phyloP scores from a whole-genome alignment of 2,113 vertebrate genomes.

The Bujurquina vittata region DNA sequence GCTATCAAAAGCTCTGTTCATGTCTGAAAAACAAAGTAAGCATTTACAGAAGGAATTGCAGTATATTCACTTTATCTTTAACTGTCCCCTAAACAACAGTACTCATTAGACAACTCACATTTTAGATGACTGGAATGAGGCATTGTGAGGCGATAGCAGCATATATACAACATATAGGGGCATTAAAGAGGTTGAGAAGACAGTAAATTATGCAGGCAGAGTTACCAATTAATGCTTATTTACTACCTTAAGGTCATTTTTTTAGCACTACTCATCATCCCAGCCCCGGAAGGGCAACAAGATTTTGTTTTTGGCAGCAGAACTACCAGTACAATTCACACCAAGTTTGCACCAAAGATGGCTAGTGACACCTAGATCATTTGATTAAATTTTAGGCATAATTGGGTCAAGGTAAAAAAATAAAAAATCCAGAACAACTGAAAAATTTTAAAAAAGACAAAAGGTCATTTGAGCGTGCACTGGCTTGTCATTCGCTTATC shows the following conservation, averaged over 20 bases:
- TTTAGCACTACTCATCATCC: not conserved
- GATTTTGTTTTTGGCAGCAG: too few relatives aligned
- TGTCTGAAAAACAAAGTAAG: conserved; percentile 47
- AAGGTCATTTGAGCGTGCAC: too few relatives aligned
- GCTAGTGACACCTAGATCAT: too few relatives aligned
- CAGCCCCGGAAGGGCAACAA: too few relatives aligned
- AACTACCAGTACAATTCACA: too few relatives aligned
- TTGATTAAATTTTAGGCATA: too few relatives aligned
- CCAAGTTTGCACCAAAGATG: too few relatives aligned
- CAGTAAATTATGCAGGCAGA: not conserved
- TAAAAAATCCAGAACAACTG: too few relatives aligned
- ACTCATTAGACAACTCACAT: conserved; percentile 33
- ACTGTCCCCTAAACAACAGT: conserved; percentile 41
- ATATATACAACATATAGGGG: not conserved
- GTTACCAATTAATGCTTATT: not conserved
- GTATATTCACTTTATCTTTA: conserved; percentile 59
- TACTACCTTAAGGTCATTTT: not conserved
- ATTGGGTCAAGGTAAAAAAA: too few relatives aligned
- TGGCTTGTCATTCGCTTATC: too few relatives aligned
- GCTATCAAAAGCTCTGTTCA: conserved; percentile 46
- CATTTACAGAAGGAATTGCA: conserved; percentile 63
- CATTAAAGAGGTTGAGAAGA: not conserved
- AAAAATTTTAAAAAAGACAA: too few relatives aligned
- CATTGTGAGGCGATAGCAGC: not conserved
- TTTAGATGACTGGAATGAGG: conserved; percentile 11